Conservation (phyloP, 1,140 invertebrate genomes). For the Aphelinus certus region DNA sequence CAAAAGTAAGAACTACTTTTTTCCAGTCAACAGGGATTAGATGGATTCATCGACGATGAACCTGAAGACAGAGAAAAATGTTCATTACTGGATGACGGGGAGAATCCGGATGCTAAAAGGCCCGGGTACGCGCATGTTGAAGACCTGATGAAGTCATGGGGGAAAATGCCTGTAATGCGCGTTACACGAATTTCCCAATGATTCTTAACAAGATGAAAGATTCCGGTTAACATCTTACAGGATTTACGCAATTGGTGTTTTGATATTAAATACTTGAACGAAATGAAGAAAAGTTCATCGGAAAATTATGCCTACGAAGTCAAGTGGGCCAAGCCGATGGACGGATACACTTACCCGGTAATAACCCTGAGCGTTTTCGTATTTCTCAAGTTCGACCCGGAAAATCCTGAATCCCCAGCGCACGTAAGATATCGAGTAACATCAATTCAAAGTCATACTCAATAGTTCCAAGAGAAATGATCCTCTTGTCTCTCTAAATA, state of each 20-base stretch:
- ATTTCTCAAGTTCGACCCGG: conserved; percentile 36
- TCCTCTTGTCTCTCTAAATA: conserved; percentile 1
- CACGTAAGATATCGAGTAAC: conserved; percentile 41
- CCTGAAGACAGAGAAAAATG: too few relatives aligned
- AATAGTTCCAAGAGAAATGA: background rate
- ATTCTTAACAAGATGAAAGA: too few relatives aligned
- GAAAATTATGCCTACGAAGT: conserved; percentile 48
- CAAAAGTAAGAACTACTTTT: too few relatives aligned
- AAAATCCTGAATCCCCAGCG: conserved; percentile 29
- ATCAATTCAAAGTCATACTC: conserved; percentile 40
- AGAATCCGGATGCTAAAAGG: too few relatives aligned
- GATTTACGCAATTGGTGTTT: conserved; percentile 49
- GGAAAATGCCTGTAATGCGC: too few relatives aligned
- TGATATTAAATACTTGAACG: conserved; percentile 40
- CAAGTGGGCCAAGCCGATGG: conserved; percentile 52
- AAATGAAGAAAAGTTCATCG: conserved; percentile 13
- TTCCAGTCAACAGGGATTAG: too few relatives aligned
- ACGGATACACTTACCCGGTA: conserved; percentile 49
- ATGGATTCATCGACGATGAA: too few relatives aligned
- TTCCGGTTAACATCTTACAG: conserved; percentile 20
- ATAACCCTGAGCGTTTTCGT: conserved; percentile 47
- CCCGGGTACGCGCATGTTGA: too few relatives aligned
- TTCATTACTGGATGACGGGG: too few relatives aligned
- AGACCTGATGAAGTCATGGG: too few relatives aligned
- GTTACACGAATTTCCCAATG: too few relatives aligned